Base-by-base conservation (phyloP, 2,797 vertebrate genomes). In the Betta splendens region DNA sequence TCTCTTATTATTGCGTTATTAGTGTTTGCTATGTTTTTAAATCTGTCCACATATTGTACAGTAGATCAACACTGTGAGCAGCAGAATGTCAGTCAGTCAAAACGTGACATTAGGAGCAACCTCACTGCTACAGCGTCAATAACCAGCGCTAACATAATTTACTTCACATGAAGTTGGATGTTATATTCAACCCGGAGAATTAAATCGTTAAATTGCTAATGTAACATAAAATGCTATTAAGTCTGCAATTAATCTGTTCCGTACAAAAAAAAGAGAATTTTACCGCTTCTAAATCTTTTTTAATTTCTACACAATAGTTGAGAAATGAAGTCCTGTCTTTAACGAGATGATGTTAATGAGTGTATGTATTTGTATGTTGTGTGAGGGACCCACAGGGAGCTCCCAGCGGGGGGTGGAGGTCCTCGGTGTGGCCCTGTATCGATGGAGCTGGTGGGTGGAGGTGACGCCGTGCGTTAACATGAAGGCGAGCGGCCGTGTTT, bases 101-200 rank as follows among this genome's bases (percentile, higher is more conserved):
- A 20, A 33, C 45, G 42, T 66, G 51, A 69, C 46, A 64, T n/a
- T n/a, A n/a, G n/a, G n/a, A n/a, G n/a, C n/a, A n/a, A n/a, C n/a
- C n/a, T n/a, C n/a, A n/a, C n/a, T n/a, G n/a, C 89, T 88, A 88
- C 73, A 84, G 63, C 76, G 86, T 75, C 81, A 87, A 84, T 87
- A 80, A 81, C 72, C 78, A 72, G 82, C 37, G 44, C 79, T 74
- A 72, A 77, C 84, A 70, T 85, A 86, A 89, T 91, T 90, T 70
- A 90, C 84, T 85, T 87, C 79, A 90, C 88, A 89, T 90, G 86
- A 89, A 90, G 80, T 85, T 85, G 65, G 79, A 84, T 84, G 86
- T 89, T 80, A 72, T 72, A 69, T 77, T 80, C 74, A 83, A 75
- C 73, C 66, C 73, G 83, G 85, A 83, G 80, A 78, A 84, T 88